Base-by-base conservation (phyloP, 2,888 invertebrate genomes). In the Orthosia gothica region DNA sequence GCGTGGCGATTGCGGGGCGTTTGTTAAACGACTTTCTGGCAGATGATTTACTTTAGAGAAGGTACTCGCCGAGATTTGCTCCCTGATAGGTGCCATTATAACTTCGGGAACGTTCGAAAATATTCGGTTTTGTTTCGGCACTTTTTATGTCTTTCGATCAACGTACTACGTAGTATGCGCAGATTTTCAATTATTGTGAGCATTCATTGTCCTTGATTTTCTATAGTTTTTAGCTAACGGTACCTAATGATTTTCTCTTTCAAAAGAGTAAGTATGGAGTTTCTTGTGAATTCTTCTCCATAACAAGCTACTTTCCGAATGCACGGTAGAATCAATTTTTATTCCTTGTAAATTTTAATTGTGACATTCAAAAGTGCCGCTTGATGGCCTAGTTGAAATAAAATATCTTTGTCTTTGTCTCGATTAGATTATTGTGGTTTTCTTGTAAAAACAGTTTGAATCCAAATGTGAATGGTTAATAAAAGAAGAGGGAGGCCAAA, bases 41-140 rank as follows among this genome's bases (percentile, higher is more conserved):
- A 59, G 50, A 71, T 83, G 79, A 80, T 80, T 83, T 65, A 83
- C 26, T 57, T 57, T 64, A 62, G 80, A 26, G 0, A 9, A 49
- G 18, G 57, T 72, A 32, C 18, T 47, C 55, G 1, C 20, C 58
- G 50, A 58, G 62, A 63, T 63, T 58, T 15, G 2, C 20, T 20
- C 13, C 0, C 15, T 18, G 50, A 58, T 58, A 75, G 15, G 52
- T 26, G 52, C 52, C 45, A 61, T 70, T 49, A 26, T 26, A 54
- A 58, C 20, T 58, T 80, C 58, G 80, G 58, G 0, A 20, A 49
- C 58, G 11, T 73, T 80, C 80, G 76, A 58, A 1, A 47, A 3
- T 5, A 52, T 63, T 73, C 57, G 45, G 52, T 40, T 57, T n/a
- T 79, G 47, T 5, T n/a, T 75, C 15, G 52, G 23, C 49, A 40